These are phyloP conservation scores for Machaerirhynchus nigripectus DNA, from an alignment of 2,113 vertebrate genomes.

Conservation along the genomic window DNA sequence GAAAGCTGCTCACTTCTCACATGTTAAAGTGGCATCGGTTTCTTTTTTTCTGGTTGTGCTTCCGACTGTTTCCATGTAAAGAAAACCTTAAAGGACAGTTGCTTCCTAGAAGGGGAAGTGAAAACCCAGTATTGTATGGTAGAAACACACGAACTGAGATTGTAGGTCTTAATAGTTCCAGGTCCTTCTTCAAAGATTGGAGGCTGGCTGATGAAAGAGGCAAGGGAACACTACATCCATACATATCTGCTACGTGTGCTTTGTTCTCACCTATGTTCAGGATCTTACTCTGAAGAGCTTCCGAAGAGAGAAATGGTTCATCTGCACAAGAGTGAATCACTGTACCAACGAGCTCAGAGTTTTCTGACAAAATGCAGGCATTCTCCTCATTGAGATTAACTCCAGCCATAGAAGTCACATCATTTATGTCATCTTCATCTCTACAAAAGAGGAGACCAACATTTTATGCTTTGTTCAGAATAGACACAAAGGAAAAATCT, in stretches of 20 bases:
- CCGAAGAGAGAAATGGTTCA: conserved; percentile 82
- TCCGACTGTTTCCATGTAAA: not conserved
- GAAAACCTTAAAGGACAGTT: not conserved
- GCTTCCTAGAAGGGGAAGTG: not conserved
- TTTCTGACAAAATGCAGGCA: conserved; percentile 78
- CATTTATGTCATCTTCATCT: conserved; percentile 94
- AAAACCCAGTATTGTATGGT: not conserved
- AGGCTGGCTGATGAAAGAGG: not conserved
- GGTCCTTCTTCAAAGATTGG: not conserved
- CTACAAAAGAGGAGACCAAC: conserved; percentile 61
- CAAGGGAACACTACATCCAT: not conserved
- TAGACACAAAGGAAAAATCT: not conserved
- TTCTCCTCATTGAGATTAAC: conserved; percentile 89
- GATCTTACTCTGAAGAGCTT: conserved; percentile 76
- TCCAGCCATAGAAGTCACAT: conserved; percentile 95
- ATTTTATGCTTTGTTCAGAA: not conserved
- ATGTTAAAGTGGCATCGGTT: not conserved
- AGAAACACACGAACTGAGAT: not conserved
- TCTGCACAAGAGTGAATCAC: conserved; percentile 86
- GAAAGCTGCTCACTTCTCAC: not conserved
- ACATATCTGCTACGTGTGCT: accelerated
- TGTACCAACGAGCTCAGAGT: conserved; percentile 78
- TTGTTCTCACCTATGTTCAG: conserved; percentile 81
- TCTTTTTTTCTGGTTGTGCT: not conserved
- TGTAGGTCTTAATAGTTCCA: not conserved